phyloP scores from a whole-genome alignment of 1,140 invertebrate species.

The Tetraneura akinire region DNA sequence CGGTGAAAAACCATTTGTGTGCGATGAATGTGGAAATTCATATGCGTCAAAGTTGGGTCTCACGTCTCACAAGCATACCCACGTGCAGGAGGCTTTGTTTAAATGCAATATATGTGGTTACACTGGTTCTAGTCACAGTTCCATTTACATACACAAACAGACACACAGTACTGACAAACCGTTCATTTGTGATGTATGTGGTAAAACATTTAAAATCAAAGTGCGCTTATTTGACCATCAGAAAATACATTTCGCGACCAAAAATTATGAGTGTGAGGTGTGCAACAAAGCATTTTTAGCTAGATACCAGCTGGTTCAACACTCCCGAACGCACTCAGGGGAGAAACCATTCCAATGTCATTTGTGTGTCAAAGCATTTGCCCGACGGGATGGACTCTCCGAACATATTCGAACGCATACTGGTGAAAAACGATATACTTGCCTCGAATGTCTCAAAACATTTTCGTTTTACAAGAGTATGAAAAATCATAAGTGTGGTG shows the following conservation, averaged over 20 bases:
- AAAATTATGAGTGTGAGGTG: constrained; percentile 45
- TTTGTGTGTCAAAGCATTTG: constrained; percentile 35
- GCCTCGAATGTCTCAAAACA: constrained; percentile 15
- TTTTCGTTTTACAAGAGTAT: constrained; percentile 49
- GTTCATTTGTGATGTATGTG: constrained; percentile 80
- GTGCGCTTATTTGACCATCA: constrained; percentile 90
- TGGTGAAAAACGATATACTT: constrained; percentile 46
- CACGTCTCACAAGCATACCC: constrained; percentile 41
- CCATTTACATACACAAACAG: constrained; percentile 90
- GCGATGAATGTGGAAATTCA: constrained; percentile 45
- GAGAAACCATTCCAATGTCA: constrained; percentile 45
- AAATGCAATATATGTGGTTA: constrained; percentile 86
- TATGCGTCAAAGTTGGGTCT: constrained; percentile 41
- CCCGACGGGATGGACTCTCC: constrained; percentile 14
- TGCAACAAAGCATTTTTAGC: constrained; percentile 44
- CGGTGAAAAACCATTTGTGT: constrained; percentile 40
- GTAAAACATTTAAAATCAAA: constrained; percentile 90
- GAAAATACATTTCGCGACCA: constrained; percentile 33
- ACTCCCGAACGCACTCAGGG: constrained; percentile 28
- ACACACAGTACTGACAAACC: constrained; percentile 86
- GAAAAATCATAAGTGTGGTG: constrained; percentile 45
- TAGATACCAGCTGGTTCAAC: constrained; percentile 41
- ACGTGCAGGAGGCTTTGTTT: constrained; percentile 79
- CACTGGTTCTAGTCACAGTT: constrained; percentile 92
- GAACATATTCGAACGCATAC: constrained; percentile 49